Evolutionary conservation across 2,888 invertebrate genomes (phyloP), one percentile per base, ranked within the genome.

Genomic region (Hoplodrina blanda): DNA sequence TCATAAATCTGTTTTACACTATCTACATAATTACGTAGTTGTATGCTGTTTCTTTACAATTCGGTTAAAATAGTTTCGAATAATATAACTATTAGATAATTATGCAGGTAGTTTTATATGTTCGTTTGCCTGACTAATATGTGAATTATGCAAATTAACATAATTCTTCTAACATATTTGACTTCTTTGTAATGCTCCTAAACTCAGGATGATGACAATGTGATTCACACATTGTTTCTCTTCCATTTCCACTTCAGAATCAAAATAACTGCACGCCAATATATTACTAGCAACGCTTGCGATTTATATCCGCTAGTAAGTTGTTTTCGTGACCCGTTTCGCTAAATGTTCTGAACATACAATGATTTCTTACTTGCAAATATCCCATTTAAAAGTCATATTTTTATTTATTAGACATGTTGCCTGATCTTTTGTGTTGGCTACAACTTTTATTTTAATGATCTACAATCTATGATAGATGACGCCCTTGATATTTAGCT

Each of bases 311-410:
- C 46, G 33, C 49, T 19, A 46, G 46, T 46, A 46, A 46, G 30
- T 65, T 73, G 78, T 82, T 82, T 82, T 78, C 64, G 79, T 82
- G 78, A 78, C 78, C 79, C 46, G 60, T 69, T 82, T 81, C 11
- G 46, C 67, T 68, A 62, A 67, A 81, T 73, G 62, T 53, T 78
- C 50, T 25, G 57, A 62, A 67, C 64, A 56, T 78, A 67, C 54
- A 78, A 62, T 65, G 60, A 78, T 81, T 73, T 79, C 59, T 78
- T 62, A 71, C 72, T 78, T 69, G 55, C 59, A 56, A 81, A 60
- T 68, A 65, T 50, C 41, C 64, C 68, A 79, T 81, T 79, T 53
- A 55, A 78, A 82, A 69, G 65, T 73, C 53, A 69, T 78, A 79
- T 73, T 65, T 78, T 82, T 78, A 81, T 81, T 78, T 52, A 41